Evolutionary conservation across 2,113 vertebrate species (phyloP).

Genomic region (Solea solea): DNA sequence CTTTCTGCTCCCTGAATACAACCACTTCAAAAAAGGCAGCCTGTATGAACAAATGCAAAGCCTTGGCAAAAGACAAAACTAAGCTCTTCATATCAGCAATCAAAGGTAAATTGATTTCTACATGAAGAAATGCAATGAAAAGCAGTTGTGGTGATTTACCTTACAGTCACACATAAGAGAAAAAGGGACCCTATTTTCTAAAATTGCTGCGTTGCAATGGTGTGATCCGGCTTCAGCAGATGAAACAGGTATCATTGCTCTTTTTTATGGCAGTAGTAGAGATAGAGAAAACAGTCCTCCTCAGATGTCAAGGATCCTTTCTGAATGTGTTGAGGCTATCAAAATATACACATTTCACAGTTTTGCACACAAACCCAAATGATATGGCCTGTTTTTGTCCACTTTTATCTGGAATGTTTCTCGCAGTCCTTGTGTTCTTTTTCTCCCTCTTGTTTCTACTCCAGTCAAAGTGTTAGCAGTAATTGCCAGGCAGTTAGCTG

Average conservation of each 20-base stretch:
- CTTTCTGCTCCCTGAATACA: too few relatives aligned
- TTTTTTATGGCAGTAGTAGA: not conserved
- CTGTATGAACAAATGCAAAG: too few relatives aligned
- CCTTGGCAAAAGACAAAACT: too few relatives aligned
- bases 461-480: slow-evolving; percentile 15
- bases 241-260: not conserved
- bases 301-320: not conserved
- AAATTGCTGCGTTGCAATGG: not conserved
- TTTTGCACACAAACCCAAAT: not conserved
- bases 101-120: not conserved
- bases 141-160: not conserved
- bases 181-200: not conserved
- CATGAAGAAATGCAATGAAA: not conserved
- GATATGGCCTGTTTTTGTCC: slow-evolving; percentile 18
- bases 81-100: not conserved
- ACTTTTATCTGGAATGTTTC: not conserved
- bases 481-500: slow-evolving; percentile 47
- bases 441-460: not conserved
- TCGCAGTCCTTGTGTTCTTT: not conserved
- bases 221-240: not conserved
- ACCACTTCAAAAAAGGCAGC: too few relatives aligned
- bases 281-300: not conserved
- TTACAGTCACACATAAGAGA: too few relatives aligned
- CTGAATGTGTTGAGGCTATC: not conserved
- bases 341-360: not conserved